Percentiles rank a stretch among this genome's conserved stretches.
phyloP scores from a whole-genome alignment of 2,797 vertebrate species.

The Epinephelus awoara region DNA sequence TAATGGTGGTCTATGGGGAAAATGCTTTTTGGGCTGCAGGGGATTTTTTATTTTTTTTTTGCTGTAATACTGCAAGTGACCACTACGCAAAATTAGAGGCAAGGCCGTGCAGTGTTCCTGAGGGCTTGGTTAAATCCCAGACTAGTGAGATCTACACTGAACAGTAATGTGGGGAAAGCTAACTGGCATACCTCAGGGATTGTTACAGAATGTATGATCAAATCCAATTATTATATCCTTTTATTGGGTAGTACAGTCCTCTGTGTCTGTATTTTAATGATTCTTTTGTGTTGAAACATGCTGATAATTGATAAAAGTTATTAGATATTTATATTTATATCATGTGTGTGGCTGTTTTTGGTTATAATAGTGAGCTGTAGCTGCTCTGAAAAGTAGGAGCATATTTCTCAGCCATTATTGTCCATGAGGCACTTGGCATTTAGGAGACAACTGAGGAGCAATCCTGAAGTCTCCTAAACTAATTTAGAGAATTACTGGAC shows the following conservation, averaged over 20 bases:
- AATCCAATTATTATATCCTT: neutral
- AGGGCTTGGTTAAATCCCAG: neutral
- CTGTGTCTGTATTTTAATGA: slow-evolving; percentile 45
- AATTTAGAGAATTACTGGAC: slow-evolving; percentile 73
- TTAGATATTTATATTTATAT: neutral
- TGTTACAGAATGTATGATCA: slow-evolving; percentile 27
- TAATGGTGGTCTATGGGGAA: too few relatives aligned
- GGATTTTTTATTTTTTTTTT: too few relatives aligned
- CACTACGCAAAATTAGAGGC: too few relatives aligned
- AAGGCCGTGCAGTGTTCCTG: too few relatives aligned
- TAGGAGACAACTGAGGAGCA: slow-evolving; percentile 59
- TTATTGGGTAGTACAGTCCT: slow-evolving; percentile 17
- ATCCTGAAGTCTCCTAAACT: slow-evolving; percentile 76
- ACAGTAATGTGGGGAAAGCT: neutral
- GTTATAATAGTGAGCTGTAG: slow-evolving; percentile 22
- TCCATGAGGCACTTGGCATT: slow-evolving; percentile 70
- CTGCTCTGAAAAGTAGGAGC: slow-evolving; percentile 19
- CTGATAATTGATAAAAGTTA: slow-evolving; percentile 12
- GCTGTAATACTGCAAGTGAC: too few relatives aligned
- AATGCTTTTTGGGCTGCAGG: too few relatives aligned
- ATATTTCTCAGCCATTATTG: slow-evolving; percentile 40
- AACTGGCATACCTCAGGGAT: neutral
- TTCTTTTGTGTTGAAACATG: slow-evolving; percentile 13
- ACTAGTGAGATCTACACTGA: neutral
- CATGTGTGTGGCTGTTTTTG: neutral